Base-by-base conservation (phyloP, 2,113 vertebrate genomes). In the Orcinus orca region DNA sequence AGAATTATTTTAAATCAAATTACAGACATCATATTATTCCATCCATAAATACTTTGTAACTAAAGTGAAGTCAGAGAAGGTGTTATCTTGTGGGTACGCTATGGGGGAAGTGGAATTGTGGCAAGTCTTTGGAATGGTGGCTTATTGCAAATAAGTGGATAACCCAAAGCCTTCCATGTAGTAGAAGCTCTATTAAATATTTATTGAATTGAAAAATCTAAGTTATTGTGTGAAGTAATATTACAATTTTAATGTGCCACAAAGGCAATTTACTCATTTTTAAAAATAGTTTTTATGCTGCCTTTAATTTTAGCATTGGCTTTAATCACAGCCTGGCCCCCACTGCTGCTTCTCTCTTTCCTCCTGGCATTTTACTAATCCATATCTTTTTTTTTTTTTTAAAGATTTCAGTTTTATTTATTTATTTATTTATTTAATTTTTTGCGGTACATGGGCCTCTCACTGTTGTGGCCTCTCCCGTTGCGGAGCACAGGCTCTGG, bases 191-290 rank as follows among this genome's bases (percentile, higher is more conserved):
- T 74, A 25, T 50, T 90, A 86, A 50, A 63, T 36, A 81, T 31
- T 86, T 87, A 17, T 44, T 81, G 58, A 86, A 86, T 73, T 73
- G 65, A 86, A 80, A 96, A 90, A 17, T 81, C n/a, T 74, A n/a
- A 80, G 73, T 86, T 63, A 80, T 81, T 47, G 6, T 80, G 12
- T 81, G 29, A 86, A 44, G 29, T 88, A 88, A 82, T 60, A 44
- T 63, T 90, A 33, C 20, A 67, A 74, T 93, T 93, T 90, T 82
- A 53, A 67, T 33, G 8, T 93, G 44, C 25, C 15, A 62, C 62
- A 47, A 83, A 92, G 68, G 15, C 60, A 97, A 36, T 92, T 97
- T 96, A 67, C n/a, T 93, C 31, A 82, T 70, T 76, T 86, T 93
- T 90, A 68, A 77, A 94, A 97, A 84, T 82, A 95, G 25, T 88